Conservation (phyloP, 2,888 invertebrate genomes). For the Dermolepida albohirtum region DNA sequence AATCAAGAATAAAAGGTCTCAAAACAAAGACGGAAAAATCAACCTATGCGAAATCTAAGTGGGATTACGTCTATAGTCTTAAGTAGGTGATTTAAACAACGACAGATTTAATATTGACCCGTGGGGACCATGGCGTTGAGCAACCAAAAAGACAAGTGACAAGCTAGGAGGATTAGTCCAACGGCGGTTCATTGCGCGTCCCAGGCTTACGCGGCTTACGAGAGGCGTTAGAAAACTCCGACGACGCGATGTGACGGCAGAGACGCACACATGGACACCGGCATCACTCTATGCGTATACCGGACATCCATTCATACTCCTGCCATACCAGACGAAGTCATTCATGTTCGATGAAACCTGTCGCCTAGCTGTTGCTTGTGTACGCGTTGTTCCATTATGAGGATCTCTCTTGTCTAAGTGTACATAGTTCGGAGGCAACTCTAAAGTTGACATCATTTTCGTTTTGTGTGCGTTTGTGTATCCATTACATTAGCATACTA, state of each 20-base stretch:
- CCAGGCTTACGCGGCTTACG: conserved; percentile 49
- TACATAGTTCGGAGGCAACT: conserved; percentile 24
- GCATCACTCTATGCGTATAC: conserved; percentile 19
- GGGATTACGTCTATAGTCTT: conserved; percentile 39
- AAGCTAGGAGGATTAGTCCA: conserved; percentile 52
- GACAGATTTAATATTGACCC: conserved; percentile 51
- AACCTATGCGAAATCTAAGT: conserved; percentile 37
- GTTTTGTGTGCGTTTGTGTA: conserved; percentile 14
- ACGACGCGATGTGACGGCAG: conserved; percentile 21
- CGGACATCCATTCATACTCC: conserved; percentile 32
- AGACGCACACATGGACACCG: conserved; percentile 1
- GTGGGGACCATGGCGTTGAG: conserved; percentile 37
- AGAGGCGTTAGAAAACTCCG: conserved; percentile 38
- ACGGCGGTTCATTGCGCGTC: conserved; percentile 51
- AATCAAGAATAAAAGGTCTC: background rate
- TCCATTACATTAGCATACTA: conserved; percentile 40
- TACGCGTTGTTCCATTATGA: conserved; percentile 18
- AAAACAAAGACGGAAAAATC: conserved; percentile 16
- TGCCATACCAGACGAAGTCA: conserved; percentile 35
- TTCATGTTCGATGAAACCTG: conserved; percentile 36
- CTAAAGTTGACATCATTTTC: conserved; percentile 20
- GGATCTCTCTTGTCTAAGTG: conserved; percentile 9
- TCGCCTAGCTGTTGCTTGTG: conserved; percentile 34
- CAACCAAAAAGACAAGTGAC: conserved; percentile 51
- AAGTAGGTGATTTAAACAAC: conserved; percentile 46